These are phyloP conservation scores for Idaea biselata DNA, from an alignment of 2,888 invertebrate genomes.

Conservation along the genomic window DNA sequence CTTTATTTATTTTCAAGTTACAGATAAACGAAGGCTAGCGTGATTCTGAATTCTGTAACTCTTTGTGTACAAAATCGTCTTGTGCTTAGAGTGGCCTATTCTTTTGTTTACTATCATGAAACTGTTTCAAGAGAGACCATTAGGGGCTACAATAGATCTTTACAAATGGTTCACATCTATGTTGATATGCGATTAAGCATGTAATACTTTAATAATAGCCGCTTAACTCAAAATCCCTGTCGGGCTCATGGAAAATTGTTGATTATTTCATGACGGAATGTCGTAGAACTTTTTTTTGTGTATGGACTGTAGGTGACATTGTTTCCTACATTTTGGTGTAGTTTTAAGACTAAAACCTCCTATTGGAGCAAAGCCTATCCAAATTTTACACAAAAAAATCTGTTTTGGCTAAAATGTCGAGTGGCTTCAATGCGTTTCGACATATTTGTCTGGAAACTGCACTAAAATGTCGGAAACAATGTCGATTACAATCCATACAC, in stretches of 20 bases:
- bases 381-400: no score
- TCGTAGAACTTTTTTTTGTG: no score
- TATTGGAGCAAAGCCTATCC: no score
- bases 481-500: no score
- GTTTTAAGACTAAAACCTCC: no score
- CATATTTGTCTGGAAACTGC: no score
- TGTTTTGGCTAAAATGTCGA: no score
- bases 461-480: no score
- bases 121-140: neutral
- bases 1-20: neutral
- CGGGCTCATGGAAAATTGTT: neutral
- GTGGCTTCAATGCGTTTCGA: no score
- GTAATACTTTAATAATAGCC: neutral
- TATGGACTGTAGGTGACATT: no score
- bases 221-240: neutral
- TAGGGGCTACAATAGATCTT: neutral
- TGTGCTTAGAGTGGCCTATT: neutral
- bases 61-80: conserved; percentile 3
- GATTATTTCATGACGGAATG: no score
- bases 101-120: conserved; percentile 3
- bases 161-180: neutral
- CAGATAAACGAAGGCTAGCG: neutral
- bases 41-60: neutral
- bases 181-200: neutral
- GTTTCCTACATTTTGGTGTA: no score